A percentile compares a stretch with the other conserved stretches of the same genome.
These are phyloP conservation scores for Tonatia bakeri DNA, from an alignment of 2,113 vertebrate genomes.

Conservation along the genomic window DNA sequence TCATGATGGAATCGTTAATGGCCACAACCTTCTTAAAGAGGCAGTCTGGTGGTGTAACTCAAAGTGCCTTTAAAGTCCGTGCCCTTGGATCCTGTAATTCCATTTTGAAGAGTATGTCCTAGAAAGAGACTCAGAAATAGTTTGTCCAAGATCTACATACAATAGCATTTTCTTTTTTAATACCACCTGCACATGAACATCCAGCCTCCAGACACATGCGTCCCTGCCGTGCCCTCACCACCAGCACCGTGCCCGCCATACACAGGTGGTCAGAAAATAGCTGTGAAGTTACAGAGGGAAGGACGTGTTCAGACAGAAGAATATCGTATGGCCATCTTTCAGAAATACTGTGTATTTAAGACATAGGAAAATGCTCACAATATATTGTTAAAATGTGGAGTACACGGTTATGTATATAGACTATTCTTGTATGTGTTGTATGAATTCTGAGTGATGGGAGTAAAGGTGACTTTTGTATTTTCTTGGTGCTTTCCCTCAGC, in stretches of 20 bases:
- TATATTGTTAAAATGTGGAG: not conserved
- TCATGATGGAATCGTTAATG: not conserved
- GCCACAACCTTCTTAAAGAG: not conserved
- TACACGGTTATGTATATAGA: accelerated
- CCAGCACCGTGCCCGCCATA: not conserved
- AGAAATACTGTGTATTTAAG: not conserved
- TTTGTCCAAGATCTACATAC: not conserved
- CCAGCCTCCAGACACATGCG: not conserved
- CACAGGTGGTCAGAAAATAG: not conserved
- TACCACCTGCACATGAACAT: not conserved
- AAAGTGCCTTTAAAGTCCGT: not conserved
- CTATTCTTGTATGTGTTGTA: not conserved
- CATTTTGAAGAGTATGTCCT: not conserved
- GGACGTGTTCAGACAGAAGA: not conserved
- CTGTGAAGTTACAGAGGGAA: not conserved
- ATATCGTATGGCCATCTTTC: not conserved
- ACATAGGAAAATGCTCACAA: not conserved
- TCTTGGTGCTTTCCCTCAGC: not conserved
- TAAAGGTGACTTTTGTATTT: not conserved
- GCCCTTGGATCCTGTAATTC: not conserved
- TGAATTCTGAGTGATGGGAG: not conserved
- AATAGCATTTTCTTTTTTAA: not conserved
- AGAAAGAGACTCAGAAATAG: not conserved
- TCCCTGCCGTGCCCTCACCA: not conserved
- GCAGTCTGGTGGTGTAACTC: not conserved